These are phyloP conservation scores for Lathronympha strigana DNA, from an alignment of 2,888 invertebrate species.

Conservation along the genomic window DNA sequence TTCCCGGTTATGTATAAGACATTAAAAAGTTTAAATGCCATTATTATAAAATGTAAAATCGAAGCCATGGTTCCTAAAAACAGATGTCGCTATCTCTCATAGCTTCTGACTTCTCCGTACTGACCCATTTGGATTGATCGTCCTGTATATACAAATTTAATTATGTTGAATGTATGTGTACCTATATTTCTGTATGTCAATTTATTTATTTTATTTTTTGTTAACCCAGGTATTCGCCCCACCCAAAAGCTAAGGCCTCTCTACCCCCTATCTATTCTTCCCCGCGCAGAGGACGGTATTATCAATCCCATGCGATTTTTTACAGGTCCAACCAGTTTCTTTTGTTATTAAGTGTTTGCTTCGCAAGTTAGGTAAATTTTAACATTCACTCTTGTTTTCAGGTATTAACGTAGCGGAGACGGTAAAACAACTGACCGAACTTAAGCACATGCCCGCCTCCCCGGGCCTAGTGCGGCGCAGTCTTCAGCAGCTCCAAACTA, in stretches of 20 bases:
- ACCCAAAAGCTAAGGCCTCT: constrained; percentile 15
- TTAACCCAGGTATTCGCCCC: constrained; percentile 18
- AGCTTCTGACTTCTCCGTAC: too few relatives aligned
- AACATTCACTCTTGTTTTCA: constrained; percentile 26
- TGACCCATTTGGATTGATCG: too few relatives aligned
- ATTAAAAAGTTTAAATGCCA: too few relatives aligned
- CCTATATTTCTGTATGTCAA: not conserved
- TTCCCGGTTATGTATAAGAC: too few relatives aligned
- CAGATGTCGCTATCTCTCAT: too few relatives aligned
- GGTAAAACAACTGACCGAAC: constrained; percentile 92
- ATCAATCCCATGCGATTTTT: constrained; percentile 12
- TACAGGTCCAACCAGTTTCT: constrained; percentile 10
- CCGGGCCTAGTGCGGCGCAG: constrained; percentile 88
- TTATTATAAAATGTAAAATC: too few relatives aligned
- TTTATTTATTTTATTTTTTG: constrained; percentile 14
- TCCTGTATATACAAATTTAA: not conserved
- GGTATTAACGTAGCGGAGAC: constrained; percentile 92
- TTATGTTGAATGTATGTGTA: not conserved
- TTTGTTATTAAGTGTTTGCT: not conserved
- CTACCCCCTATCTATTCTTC: constrained; percentile 18
- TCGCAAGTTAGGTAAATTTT: not conserved
- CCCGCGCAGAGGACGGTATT: constrained; percentile 20
- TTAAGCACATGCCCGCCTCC: constrained; percentile 94
- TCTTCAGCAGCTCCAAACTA: constrained; percentile 49
- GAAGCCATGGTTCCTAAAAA: too few relatives aligned